Conservation (phyloP, 2,888 invertebrate species). For the Cabera pusaria region DNA sequence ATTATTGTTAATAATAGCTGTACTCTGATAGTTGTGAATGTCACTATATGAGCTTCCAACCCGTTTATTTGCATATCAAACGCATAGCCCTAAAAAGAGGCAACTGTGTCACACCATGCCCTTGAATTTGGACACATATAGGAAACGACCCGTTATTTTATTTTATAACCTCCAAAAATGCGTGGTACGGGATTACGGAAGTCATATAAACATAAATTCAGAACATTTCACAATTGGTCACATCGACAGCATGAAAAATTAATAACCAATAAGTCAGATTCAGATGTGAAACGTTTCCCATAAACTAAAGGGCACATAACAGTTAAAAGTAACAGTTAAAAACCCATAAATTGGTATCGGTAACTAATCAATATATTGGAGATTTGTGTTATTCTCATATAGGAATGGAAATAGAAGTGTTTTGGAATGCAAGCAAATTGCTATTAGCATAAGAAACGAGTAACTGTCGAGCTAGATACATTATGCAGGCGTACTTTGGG, state of each 20-base stretch:
- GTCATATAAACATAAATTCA: conserved; percentile 11
- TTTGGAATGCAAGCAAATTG: conserved; percentile 32
- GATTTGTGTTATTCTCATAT: conserved; percentile 31
- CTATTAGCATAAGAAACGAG: conserved; percentile 58
- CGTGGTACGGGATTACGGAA: neutral
- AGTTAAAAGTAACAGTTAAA: conserved; percentile 29
- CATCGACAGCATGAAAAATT: conserved; percentile 18
- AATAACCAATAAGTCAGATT: conserved; percentile 27
- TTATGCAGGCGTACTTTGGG: conserved; percentile 45
- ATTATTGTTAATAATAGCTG: no score
- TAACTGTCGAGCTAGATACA: conserved; percentile 61
- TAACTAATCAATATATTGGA: conserved; percentile 20
- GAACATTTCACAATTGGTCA: conserved; percentile 9
- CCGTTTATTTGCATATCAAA: conserved; percentile 14
- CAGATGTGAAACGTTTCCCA: conserved; percentile 20
- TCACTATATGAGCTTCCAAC: no score
- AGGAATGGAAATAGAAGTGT: conserved; percentile 31
- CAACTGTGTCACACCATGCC: conserved; percentile 14
- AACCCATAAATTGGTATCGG: conserved; percentile 23
- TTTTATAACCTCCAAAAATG: no score
- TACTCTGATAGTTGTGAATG: no score
- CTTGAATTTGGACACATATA: no score
- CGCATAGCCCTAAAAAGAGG: conserved; percentile 7
- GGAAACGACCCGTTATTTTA: no score
- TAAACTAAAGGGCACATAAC: conserved; percentile 29